A percentile compares a stretch with the other conserved stretches of the same genome.
Evolutionary conservation across 2,888 invertebrate species (phyloP).

Genomic region (Scaptomyza caliginosa): DNA sequence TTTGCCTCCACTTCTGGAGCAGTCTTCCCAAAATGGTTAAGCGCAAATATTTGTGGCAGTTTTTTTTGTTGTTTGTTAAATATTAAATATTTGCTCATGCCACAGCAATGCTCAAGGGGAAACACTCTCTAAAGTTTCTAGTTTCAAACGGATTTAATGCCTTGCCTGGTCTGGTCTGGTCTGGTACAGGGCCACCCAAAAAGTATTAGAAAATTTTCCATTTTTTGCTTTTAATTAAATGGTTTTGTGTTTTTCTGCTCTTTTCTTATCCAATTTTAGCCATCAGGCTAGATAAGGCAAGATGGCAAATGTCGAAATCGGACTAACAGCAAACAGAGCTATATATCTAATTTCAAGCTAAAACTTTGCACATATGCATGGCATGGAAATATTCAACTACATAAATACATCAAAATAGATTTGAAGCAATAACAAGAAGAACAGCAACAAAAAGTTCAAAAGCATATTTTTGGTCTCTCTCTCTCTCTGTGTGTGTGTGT

Average conservation of each 20-base stretch:
- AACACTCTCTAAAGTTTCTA: background rate
- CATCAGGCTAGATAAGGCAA: slow-evolving; percentile 52
- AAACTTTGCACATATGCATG: slow-evolving; percentile 27
- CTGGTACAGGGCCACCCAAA: slow-evolving; percentile 31
- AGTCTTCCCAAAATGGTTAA: slow-evolving; percentile 17
- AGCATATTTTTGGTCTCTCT: slow-evolving; percentile 39
- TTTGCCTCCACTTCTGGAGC: background rate
- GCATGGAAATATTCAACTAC: slow-evolving; percentile 15
- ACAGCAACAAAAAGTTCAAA: slow-evolving; percentile 40
- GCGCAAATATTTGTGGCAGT: slow-evolving; percentile 56
- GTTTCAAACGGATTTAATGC: slow-evolving; percentile 7
- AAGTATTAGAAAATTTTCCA: slow-evolving; percentile 15
- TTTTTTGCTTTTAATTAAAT: slow-evolving; percentile 56
- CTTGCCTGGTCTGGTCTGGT: too few species aligned
- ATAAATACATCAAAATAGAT: slow-evolving; percentile 47
- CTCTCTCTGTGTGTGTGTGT: too few species aligned
- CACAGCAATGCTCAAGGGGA: slow-evolving; percentile 41
- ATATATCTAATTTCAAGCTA: slow-evolving; percentile 10
- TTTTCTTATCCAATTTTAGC: slow-evolving; percentile 50
- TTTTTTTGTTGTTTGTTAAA: slow-evolving; percentile 43
- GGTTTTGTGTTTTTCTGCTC: slow-evolving; percentile 12
- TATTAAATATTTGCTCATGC: slow-evolving; percentile 62
- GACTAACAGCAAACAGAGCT: slow-evolving; percentile 13
- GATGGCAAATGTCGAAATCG: slow-evolving; percentile 38
- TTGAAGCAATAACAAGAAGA: background rate